Evolutionary conservation across 2,797 vertebrate genomes (phyloP).

Genomic region (Caiman crocodilus): DNA sequence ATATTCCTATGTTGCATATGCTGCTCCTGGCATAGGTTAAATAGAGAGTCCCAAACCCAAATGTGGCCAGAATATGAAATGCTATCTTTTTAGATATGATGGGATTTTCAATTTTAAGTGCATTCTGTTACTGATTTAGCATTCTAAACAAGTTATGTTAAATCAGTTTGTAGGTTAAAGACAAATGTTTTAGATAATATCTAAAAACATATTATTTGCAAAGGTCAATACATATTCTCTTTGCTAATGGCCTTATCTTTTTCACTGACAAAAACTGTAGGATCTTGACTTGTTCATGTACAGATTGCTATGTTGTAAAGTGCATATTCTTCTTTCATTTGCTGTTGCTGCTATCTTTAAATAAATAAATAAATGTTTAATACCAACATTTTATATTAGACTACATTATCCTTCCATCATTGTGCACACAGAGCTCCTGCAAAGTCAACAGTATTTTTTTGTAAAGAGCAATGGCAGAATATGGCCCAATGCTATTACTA

Average conservation of each 20-base stretch:
- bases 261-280: not conserved
- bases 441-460: not conserved
- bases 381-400: slow-evolving; percentile 22
- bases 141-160: not conserved
- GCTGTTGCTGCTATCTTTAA: slow-evolving; percentile 8
- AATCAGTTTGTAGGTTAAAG: not conserved
- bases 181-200: slow-evolving; percentile 74
- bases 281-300: not conserved
- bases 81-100: not conserved
- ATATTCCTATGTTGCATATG: not conserved
- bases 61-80: not conserved
- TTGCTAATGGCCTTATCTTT: not conserved
- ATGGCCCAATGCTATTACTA: not conserved
- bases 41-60: slow-evolving; percentile 5
- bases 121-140: not conserved
- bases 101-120: not conserved
- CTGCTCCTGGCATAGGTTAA: not conserved
- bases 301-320: not conserved
- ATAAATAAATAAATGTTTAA: slow-evolving; percentile 25
- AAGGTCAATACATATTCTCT: not conserved
- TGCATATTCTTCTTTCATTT: not conserved
- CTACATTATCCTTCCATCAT: slow-evolving; percentile 9
- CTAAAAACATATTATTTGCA: not conserved
- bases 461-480: not conserved
- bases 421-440: not conserved